Conservation (phyloP, 2,113 vertebrate genomes). For the Stercorarius parasiticus region DNA sequence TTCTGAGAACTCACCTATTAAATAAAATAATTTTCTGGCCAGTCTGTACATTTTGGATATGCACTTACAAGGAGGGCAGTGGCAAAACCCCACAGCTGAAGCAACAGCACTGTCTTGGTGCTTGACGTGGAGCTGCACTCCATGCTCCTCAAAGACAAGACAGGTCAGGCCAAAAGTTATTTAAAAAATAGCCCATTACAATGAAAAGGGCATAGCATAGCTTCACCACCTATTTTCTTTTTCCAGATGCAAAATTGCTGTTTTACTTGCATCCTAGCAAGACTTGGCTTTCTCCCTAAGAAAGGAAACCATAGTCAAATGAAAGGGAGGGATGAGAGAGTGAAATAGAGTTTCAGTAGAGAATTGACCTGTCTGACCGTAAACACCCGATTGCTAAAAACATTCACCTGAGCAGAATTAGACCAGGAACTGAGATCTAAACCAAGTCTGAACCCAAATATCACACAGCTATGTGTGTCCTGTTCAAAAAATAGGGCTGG, state of each 20-base stretch:
- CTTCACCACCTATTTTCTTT: background rate
- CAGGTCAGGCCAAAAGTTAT: background rate
- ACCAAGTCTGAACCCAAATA: background rate
- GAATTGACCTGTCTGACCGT: background rate
- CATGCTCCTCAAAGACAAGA: background rate
- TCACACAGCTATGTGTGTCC: background rate
- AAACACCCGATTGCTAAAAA: background rate
- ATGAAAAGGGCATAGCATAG: background rate
- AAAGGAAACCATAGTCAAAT: accelerated
- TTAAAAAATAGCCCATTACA: background rate
- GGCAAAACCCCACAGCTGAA: background rate
- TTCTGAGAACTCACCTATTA: background rate
- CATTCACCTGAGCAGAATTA: background rate
- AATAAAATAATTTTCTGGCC: background rate
- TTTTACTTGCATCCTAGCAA: background rate
- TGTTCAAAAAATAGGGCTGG: background rate
- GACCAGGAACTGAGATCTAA: background rate
- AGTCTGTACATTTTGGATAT: background rate
- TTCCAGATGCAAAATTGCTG: background rate
- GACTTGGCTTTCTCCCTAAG: background rate
- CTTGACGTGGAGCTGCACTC: background rate
- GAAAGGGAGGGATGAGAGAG: background rate
- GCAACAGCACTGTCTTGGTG: background rate
- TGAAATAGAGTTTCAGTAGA: background rate
- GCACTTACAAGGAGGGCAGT: background rate